Evolutionary conservation across 2,888 invertebrate genomes (phyloP).

Genomic region (Baccha elongata): DNA sequence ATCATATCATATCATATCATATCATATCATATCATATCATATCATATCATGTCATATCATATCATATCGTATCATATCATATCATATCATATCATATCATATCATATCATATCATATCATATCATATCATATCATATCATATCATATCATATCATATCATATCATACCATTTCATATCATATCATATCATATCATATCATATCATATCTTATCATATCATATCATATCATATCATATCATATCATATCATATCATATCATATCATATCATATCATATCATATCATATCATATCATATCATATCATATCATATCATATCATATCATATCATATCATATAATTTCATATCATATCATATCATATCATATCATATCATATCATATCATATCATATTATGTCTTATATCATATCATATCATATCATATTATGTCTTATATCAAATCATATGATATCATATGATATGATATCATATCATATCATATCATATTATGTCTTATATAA

Average conservation of each 20-base stretch:
- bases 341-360: constrained; percentile 6
- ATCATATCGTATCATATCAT: neutral
- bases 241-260: constrained; percentile 12
- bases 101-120: no score
- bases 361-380: constrained; percentile 4
- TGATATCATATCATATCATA: neutral
- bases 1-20: no score
- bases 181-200: no score
- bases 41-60: no score
- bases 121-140: constrained; percentile 10
- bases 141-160: neutral
- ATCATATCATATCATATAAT: constrained; percentile 11
- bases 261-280: constrained; percentile 12
- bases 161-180: no score
- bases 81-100: constrained; percentile 30
- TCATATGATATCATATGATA: neutral
- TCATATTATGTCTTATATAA: neutral
- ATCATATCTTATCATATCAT: neutral
- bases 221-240: neutral
- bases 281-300: constrained; percentile 10
- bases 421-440: no score
- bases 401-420: no score
- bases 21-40: no score
- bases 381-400: no score
- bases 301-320: constrained; percentile 10